Evolutionary conservation across 2,113 vertebrate species (phyloP).

Genomic region (Coturnix japonica): DNA sequence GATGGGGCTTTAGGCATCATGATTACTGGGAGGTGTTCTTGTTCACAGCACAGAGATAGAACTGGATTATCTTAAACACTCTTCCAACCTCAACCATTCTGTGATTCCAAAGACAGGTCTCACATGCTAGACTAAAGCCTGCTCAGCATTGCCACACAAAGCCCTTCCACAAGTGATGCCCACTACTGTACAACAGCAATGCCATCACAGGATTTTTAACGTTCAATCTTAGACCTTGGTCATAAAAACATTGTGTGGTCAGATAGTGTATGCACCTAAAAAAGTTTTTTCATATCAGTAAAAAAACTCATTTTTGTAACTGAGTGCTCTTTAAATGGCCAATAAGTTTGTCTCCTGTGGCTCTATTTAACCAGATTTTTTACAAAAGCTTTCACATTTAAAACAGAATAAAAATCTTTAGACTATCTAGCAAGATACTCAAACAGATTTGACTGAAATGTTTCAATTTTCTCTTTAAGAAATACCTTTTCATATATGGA

Average conservation of each 20-base stretch:
- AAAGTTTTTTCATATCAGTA: background rate
- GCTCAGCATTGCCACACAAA: background rate
- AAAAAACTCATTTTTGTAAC: background rate
- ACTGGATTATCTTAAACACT: background rate
- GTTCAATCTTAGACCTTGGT: background rate
- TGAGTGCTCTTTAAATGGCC: background rate
- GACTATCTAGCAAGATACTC: background rate
- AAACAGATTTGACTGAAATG: background rate
- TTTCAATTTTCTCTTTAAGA: slow-evolving; percentile 6
- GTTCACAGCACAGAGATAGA: background rate
- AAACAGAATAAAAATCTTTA: background rate
- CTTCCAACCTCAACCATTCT: background rate
- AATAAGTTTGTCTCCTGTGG: background rate
- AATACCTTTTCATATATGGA: background rate
- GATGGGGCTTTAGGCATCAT: background rate
- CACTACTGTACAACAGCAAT: background rate
- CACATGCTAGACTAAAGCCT: background rate
- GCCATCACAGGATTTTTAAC: background rate
- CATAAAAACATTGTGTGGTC: background rate
- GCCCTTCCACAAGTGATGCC: background rate
- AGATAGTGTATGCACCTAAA: background rate
- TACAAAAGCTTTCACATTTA: slow-evolving; percentile 7
- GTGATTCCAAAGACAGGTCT: background rate
- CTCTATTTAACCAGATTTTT: background rate
- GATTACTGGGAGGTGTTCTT: too few relatives aligned